A percentile compares a stretch with the other conserved stretches of the same genome.
Conservation (phyloP, 2,888 invertebrate genomes). For the Rhaphigaster nebulosa region DNA sequence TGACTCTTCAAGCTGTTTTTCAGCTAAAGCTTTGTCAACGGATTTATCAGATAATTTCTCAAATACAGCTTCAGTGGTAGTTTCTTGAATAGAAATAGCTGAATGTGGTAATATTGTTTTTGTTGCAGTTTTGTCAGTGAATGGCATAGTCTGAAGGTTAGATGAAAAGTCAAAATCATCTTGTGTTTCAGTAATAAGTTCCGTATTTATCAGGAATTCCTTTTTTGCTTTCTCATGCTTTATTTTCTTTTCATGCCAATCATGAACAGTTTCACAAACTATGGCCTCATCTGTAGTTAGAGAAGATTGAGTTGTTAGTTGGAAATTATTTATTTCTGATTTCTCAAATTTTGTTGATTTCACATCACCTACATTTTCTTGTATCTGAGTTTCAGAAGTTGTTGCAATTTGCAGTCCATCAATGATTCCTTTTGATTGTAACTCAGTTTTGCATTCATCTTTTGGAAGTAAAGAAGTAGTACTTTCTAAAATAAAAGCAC, state of each 20-base stretch:
- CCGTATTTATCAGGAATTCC: conserved; percentile 48
- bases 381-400: conserved; percentile 52
- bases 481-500: conserved; percentile 60
- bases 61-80: conserved; percentile 56
- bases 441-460: conserved; percentile 19
- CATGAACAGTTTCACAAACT: conserved; percentile 58
- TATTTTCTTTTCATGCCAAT: conserved; percentile 37
- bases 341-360: neutral
- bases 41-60: conserved; percentile 38
- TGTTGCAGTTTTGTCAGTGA: conserved; percentile 44
- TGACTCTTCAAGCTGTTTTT: conserved; percentile 50
- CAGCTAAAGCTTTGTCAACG: conserved; percentile 46
- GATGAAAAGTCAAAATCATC: conserved; percentile 49
- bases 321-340: conserved; percentile 42
- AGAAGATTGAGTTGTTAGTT: conserved; percentile 55
- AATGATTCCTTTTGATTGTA: conserved; percentile 55
- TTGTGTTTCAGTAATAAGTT: conserved; percentile 58
- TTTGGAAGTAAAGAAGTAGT: conserved; percentile 50
- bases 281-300: conserved; percentile 61
- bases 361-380: conserved; percentile 45
- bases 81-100: conserved; percentile 60
- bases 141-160: conserved; percentile 4
- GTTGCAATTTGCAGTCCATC: conserved; percentile 60
- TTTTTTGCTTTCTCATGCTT: conserved; percentile 52
- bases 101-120: conserved; percentile 54